Base-by-base conservation (phyloP, 2,888 invertebrate genomes). In the Sminthurinus aureus region DNA sequence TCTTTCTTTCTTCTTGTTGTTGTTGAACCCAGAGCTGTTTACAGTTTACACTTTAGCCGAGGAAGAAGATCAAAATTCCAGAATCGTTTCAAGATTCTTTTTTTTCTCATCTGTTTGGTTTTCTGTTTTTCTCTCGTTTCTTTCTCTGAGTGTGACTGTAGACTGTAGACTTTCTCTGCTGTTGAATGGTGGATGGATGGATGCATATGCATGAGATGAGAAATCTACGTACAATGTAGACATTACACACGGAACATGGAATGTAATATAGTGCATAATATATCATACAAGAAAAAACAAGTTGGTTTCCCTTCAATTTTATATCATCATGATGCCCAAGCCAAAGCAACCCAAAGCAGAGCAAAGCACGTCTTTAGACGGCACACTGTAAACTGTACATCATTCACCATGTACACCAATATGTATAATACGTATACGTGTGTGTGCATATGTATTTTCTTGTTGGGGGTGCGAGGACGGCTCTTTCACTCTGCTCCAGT, bases 61-160 rank as follows among this genome's bases (percentile, higher is more conserved):
- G 69, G 77, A 80, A 77, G 77, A 66, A 80, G 83, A 83, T 83
- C 80, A 83, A 80, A 80, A 82, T 82, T 82, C 82, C 76, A 78
- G 58, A 71, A 69, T 38, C 75, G 83, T 83, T 83, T 76, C 81
- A 83, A 77, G 83, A 79, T 83, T 83, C 77, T 20, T 81, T 24
- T 69, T 79, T 50, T 38, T 50, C 2, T 38, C 38, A 38, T 74
- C 74, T 69, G 69, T 69, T 69, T 20, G 38, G 38, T 38, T 38
- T 38, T 38, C 38, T 38, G 1, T 38, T 50, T 50, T 26, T 26
- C 74, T 50, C 50, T 50, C 73, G 20, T 69, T 13, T n/a, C n/a
- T 20, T n/a, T n/a, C n/a, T n/a, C n/a, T n/a, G n/a, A n/a, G n/a
- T n/a, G n/a, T n/a, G n/a, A n/a, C n/a, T n/a, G n/a, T n/a, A n/a